Evolutionary conservation across 1,140 invertebrate genomes (phyloP).

Genomic region (Pollicipes pollicipes): DNA sequence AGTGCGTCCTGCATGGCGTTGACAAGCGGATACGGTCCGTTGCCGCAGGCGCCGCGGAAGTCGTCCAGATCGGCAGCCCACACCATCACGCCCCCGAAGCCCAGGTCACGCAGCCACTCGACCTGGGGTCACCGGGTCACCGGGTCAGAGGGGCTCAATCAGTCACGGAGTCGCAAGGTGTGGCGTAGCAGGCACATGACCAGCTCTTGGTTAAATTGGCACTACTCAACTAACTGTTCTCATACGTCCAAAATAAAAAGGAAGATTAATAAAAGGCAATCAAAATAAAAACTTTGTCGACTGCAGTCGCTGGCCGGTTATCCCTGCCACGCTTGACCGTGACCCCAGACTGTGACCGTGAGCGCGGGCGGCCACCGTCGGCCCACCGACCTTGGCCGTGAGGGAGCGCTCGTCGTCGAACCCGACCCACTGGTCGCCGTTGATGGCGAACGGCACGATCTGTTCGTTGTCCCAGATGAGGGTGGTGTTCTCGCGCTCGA

Average conservation of each 20-base stretch:
- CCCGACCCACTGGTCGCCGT: conserved; percentile 81
- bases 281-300: no score
- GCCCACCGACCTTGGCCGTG: conserved; percentile 57
- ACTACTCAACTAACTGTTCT: no score
- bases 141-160: no score
- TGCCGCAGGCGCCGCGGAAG: conserved; percentile 70
- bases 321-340: no score
- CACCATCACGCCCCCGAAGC: conserved; percentile 90
- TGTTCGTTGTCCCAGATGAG: conserved; percentile 92
- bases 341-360: no score
- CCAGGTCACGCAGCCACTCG: conserved; percentile 81
- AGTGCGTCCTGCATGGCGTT: conserved; percentile 71
- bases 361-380: no score
- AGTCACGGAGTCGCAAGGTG: no score
- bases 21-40: conserved; percentile 73
- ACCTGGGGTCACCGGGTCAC: conserved; percentile 48
- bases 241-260: no score
- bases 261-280: no score
- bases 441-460: conserved; percentile 83
- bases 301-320: no score
- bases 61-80: conserved; percentile 95
- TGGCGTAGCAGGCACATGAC: no score
- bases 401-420: conserved; percentile 87
- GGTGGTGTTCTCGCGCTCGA: conserved; percentile 75
- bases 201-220: no score